phyloP scores from a whole-genome alignment of 2,113 vertebrate genomes.

The Paradoxurus hermaphroditus region DNA sequence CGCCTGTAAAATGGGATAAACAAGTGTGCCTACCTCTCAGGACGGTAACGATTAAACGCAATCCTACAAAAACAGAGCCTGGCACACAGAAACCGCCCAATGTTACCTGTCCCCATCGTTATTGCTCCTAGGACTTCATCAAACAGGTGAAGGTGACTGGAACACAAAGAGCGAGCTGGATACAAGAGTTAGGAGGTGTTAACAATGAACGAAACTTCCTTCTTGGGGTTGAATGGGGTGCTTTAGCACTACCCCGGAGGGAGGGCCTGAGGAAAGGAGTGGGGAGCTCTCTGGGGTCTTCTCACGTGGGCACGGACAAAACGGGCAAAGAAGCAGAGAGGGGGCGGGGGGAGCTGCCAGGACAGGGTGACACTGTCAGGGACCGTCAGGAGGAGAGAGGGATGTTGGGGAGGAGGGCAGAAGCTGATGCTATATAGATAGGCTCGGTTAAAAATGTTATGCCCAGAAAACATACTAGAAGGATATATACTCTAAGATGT shows the following conservation, averaged over 20 bases:
- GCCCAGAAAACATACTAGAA: neutral
- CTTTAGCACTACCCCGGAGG: neutral
- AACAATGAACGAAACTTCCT: neutral
- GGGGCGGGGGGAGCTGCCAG: fast-evolving
- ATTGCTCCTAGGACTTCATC: neutral
- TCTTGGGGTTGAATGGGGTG: neutral
- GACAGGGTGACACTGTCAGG: neutral
- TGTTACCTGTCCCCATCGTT: too few relatives aligned
- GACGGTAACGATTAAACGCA: neutral
- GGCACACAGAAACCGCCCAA: neutral
- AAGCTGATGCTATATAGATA: neutral
- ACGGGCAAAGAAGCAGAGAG: neutral
- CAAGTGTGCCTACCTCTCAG: neutral
- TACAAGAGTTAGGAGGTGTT: neutral
- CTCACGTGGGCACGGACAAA: neutral
- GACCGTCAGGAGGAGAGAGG: neutral
- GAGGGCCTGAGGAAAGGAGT: neutral
- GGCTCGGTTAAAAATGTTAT: neutral
- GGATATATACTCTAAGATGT: neutral
- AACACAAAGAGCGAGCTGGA: neutral
- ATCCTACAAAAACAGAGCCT: neutral
- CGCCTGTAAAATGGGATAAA: neutral
- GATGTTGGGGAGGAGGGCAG: neutral
- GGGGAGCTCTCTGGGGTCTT: neutral
- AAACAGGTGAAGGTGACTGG: neutral